Evolutionary conservation across 2,888 invertebrate species (phyloP).

Genomic region (Drosophila subsilvestris): DNA sequence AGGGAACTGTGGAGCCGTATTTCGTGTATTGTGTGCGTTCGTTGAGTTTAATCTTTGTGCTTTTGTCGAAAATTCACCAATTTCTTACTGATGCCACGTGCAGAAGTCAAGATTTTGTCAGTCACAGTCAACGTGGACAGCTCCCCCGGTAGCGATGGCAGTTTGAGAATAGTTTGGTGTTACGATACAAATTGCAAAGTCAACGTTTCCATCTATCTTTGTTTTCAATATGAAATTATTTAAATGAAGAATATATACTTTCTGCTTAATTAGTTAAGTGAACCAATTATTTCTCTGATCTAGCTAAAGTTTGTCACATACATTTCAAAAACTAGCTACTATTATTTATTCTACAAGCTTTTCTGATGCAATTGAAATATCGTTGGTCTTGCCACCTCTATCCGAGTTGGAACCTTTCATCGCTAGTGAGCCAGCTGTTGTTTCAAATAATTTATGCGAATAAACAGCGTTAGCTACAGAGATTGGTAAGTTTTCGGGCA

Average conservation of each 20-base stretch:
- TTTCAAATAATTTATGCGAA: background rate
- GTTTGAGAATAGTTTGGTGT: too few species aligned
- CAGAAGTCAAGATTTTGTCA: background rate
- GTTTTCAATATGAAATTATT: background rate
- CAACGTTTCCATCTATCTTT: background rate
- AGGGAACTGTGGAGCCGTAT: background rate
- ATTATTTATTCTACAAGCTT: background rate
- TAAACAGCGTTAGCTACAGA: background rate
- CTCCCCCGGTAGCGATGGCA: too few species aligned
- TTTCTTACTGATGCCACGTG: too few species aligned
- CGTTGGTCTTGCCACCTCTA: background rate
- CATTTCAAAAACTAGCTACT: too few species aligned
- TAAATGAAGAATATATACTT: too few species aligned
- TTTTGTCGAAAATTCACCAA: background rate
- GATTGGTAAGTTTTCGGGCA: too few species aligned
- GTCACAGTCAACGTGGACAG: background rate
- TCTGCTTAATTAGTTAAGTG: too few species aligned
- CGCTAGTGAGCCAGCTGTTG: background rate
- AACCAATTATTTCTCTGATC: too few species aligned
- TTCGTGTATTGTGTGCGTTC: background rate
- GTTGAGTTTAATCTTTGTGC: background rate
- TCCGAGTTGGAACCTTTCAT: background rate
- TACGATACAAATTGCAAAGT: background rate
- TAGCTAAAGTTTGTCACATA: too few species aligned
- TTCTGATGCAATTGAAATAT: background rate